Conservation (phyloP, 1,140 invertebrate species). For the Drosophila malerkotliana region DNA sequence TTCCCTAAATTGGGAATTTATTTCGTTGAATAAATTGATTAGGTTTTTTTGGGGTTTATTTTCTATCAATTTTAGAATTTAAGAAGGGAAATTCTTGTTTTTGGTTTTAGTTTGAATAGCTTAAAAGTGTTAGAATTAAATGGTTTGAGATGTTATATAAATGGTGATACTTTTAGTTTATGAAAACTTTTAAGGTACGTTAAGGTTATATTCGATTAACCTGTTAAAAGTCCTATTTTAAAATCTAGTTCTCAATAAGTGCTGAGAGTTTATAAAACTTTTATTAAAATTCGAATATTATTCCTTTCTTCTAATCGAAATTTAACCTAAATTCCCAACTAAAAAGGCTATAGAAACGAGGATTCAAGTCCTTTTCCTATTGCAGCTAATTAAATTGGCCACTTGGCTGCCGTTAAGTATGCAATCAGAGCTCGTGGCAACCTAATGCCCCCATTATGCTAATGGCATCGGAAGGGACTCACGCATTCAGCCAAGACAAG, state of each 20-base stretch:
- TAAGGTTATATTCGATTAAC: too few relatives aligned
- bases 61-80: not conserved
- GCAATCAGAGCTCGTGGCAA: slow-evolving; percentile 61
- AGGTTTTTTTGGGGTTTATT: not conserved
- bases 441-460: slow-evolving; percentile 81
- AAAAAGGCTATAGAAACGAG: not conserved
- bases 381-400: slow-evolving; percentile 76
- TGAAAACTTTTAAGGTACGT: too few relatives aligned
- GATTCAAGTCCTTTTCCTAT: slow-evolving; percentile 38
- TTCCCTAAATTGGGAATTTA: slow-evolving; percentile 31
- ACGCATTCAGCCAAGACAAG: slow-evolving; percentile 42
- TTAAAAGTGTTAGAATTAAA: too few relatives aligned
- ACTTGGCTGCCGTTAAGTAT: slow-evolving; percentile 62
- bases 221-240: too few relatives aligned
- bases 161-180: too few relatives aligned
- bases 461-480: slow-evolving; percentile 68
- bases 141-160: too few relatives aligned
- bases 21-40: slow-evolving; percentile 13
- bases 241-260: too few relatives aligned
- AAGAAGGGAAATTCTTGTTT: too few relatives aligned
- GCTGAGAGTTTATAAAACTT: too few relatives aligned
- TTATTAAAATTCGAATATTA: too few relatives aligned
- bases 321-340: not conserved
- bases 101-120: too few relatives aligned
- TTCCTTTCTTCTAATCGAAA: too few relatives aligned